Base-by-base conservation (phyloP, 2,888 invertebrate species). In the Plebejus melissa region DNA sequence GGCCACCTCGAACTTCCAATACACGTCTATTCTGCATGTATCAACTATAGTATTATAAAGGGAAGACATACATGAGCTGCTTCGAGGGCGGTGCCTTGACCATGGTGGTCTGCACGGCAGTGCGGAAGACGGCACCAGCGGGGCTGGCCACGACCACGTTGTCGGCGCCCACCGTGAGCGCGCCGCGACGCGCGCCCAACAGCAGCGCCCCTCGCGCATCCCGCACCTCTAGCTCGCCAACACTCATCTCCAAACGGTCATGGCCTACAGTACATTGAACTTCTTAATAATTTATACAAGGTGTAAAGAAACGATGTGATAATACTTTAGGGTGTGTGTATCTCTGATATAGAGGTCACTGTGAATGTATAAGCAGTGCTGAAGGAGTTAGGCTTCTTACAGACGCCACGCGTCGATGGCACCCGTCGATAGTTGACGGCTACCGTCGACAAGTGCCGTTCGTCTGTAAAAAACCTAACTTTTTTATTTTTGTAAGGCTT, bases 21-120 rank as follows among this genome's bases (percentile, higher is more conserved):
- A 13, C 46, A 11, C 16, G 11, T 13, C 13, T 13, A 13, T 2
- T 50, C 50, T 4, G 6, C 41, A 41, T 41, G 41, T 7, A 41
- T 41, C 41, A 9, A 41, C 41, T 41, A 41, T 46, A 11, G 41
- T 46, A 46, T 46, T 9, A 54, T 38, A 72, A 72, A 16, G 11
- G 22, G 85, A 75, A 65, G 77, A 89, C 94, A 94, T 92, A 98
- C 98, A 96, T 96, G 80, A 98, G 94, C 85, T 97, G 97, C 83
- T 97, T 96, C 54, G 97, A 96, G 36, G 97, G 96, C 81, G 97
- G 97, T 6, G 98, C 97, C 83, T 96, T 95, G 76, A 98, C 96
- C 79, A 97, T 92, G 1, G 97, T 96, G 76, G 98, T 97, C 90
- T 98, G 98, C 74, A 97, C 95, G 76, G 98, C 97, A 71, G 97